These are phyloP conservation scores for Druceiella hillmani DNA, from an alignment of 2,888 invertebrate genomes.

Conservation along the genomic window DNA sequence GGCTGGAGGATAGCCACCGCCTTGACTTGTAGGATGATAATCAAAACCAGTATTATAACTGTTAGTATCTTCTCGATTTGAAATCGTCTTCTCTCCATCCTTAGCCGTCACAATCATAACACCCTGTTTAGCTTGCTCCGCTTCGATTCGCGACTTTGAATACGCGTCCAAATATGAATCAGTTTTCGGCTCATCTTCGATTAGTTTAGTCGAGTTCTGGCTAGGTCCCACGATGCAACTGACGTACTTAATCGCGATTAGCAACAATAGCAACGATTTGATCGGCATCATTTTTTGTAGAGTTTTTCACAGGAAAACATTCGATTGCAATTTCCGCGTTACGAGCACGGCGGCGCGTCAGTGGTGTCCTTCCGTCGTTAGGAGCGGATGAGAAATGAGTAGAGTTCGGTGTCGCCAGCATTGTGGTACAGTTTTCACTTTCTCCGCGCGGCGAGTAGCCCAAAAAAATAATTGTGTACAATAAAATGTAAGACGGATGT, in stretches of 20 bases:
- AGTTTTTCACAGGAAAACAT: no score
- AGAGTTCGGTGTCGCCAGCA: no score
- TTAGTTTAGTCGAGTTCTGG: constrained; percentile 32
- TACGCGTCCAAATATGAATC: constrained; percentile 65
- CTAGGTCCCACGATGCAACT: constrained; percentile 39
- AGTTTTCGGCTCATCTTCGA: constrained; percentile 30
- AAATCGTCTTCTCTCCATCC: constrained; percentile 37
- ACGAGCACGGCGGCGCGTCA: no score
- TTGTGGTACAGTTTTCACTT: no score
- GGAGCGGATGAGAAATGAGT: no score
- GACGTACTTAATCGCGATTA: neutral
- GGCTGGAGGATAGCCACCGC: constrained; percentile 34
- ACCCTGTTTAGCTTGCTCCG: constrained; percentile 42
- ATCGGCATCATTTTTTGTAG: no score
- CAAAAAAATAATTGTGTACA: no score
- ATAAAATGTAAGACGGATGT: no score
- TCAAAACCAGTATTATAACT: constrained; percentile 41
- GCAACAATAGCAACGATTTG: neutral
- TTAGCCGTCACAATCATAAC: constrained; percentile 44
- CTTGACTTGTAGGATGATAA: constrained; percentile 37
- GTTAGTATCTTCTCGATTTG: constrained; percentile 35
- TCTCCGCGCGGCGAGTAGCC: no score
- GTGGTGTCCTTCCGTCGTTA: no score
- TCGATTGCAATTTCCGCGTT: no score
- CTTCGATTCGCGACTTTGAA: constrained; percentile 50